These are phyloP conservation scores for Ips nitidus DNA, from an alignment of 1,140 invertebrate species.

Conservation along the genomic window DNA sequence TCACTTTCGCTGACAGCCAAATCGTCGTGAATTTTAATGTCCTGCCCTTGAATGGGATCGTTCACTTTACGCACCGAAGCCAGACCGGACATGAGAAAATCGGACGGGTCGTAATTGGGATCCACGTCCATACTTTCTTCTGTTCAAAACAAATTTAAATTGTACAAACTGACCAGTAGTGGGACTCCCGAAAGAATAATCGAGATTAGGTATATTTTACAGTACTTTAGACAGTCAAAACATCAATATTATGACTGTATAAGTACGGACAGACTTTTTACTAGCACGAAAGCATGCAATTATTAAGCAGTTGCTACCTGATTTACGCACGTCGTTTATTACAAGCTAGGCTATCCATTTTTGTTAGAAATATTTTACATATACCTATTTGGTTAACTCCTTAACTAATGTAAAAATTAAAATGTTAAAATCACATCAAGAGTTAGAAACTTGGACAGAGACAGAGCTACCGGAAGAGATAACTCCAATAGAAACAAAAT, in stretches of 20 bases:
- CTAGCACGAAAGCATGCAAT: background rate
- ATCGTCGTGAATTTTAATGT: constrained; percentile 66
- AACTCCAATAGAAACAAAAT: too few species aligned
- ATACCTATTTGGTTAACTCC: too few species aligned
- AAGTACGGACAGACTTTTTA: too few species aligned
- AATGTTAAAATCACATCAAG: too few species aligned
- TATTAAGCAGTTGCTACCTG: background rate
- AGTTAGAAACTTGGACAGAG: too few species aligned
- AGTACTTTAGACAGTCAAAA: background rate
- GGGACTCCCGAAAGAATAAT: background rate
- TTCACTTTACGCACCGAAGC: constrained; percentile 47
- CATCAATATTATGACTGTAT: background rate
- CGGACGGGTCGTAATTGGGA: constrained; percentile 84
- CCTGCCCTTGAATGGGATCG: constrained; percentile 35
- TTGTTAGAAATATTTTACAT: too few species aligned
- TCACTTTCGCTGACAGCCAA: constrained; percentile 79
- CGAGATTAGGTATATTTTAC: too few species aligned
- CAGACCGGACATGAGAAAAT: constrained; percentile 69
- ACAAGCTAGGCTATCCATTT: too few species aligned
- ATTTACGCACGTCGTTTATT: too few species aligned
- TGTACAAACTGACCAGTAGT: background rate
- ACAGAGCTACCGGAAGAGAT: too few species aligned
- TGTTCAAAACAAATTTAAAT: constrained; percentile 42
- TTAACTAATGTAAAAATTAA: too few species aligned
- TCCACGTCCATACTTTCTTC: constrained; percentile 81